Evolutionary conservation across 2,888 invertebrate species (phyloP).

Genomic region (Eristalinus sepulchralis): DNA sequence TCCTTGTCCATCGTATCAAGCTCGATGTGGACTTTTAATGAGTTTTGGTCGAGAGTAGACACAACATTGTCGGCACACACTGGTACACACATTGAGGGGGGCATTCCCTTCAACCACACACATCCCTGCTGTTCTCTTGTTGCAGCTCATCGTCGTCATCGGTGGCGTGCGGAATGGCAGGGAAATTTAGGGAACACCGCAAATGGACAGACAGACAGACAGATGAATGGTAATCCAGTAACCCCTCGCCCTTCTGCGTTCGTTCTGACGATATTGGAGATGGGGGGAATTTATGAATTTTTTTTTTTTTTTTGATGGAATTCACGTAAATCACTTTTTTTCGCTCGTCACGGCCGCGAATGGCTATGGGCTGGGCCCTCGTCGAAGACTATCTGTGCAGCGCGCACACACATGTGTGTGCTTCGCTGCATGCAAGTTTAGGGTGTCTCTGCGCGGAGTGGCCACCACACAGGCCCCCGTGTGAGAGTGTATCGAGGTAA

Average conservation of each 20-base stretch:
- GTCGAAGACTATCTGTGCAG: constrained; percentile 37
- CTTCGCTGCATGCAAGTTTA: constrained; percentile 61
- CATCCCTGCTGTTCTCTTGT: constrained; percentile 52
- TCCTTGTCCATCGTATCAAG: too few species aligned
- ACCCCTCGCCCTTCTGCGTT: background rate
- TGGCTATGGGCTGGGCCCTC: constrained; percentile 50
- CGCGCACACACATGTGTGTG: constrained; percentile 33
- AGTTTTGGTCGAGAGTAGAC: constrained; percentile 40
- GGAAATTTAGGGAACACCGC: constrained; percentile 46
- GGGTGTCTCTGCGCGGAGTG: constrained; percentile 52
- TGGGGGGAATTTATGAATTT: constrained; percentile 49
- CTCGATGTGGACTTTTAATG: constrained; percentile 43
- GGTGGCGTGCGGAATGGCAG: background rate
- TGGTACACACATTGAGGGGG: constrained; percentile 38
- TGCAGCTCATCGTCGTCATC: background rate
- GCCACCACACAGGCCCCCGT: background rate
- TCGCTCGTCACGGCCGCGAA: constrained; percentile 3
- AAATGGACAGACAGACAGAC: constrained; percentile 39
- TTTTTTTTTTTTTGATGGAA: constrained; percentile 61
- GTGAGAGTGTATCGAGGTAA: constrained; percentile 52
- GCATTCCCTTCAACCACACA: constrained; percentile 23
- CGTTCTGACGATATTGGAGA: background rate
- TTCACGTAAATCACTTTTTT: constrained; percentile 69
- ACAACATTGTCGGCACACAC: constrained; percentile 7
- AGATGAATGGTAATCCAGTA: constrained; percentile 62